Conservation (phyloP, 2,888 invertebrate genomes). For the Incurvaria masculella region DNA sequence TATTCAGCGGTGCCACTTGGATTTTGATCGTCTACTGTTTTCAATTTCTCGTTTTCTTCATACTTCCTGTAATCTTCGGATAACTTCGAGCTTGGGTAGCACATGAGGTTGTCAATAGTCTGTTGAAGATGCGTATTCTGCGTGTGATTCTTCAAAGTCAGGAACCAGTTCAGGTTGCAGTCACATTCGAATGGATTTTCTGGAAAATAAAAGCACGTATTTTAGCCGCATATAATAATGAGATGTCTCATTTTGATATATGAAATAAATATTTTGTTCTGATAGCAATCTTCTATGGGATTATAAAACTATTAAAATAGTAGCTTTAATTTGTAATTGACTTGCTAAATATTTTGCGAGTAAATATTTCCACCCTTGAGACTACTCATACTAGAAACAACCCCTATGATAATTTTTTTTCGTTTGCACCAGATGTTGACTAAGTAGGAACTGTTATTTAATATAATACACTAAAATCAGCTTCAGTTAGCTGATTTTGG, state of each 20-base stretch:
- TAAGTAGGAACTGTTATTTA: no score
- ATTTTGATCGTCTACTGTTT: constrained; percentile 23
- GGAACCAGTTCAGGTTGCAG: constrained; percentile 42
- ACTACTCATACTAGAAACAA: no score
- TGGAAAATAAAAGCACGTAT: no score
- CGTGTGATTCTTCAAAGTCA: constrained; percentile 35
- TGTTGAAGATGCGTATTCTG: constrained; percentile 29
- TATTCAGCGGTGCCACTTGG: constrained; percentile 26
- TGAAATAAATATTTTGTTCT: neutral
- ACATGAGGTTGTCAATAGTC: constrained; percentile 39
- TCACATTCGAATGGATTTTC: constrained; percentile 41
- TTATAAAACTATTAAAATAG: no score
- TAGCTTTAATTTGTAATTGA: no score
- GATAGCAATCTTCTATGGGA: no score
- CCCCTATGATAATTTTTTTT: no score
- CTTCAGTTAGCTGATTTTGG: no score
- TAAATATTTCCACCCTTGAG: no score
- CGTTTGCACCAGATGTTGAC: no score
- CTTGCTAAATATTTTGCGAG: no score
- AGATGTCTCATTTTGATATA: neutral
- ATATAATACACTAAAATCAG: no score
- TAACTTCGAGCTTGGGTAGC: constrained; percentile 29
- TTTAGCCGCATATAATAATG: neutral
- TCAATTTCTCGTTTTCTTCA: constrained; percentile 28
- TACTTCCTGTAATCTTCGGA: constrained; percentile 31